These are phyloP conservation scores for Potamilus streckersoni DNA, from an alignment of 1,140 invertebrate species.

Conservation along the genomic window DNA sequence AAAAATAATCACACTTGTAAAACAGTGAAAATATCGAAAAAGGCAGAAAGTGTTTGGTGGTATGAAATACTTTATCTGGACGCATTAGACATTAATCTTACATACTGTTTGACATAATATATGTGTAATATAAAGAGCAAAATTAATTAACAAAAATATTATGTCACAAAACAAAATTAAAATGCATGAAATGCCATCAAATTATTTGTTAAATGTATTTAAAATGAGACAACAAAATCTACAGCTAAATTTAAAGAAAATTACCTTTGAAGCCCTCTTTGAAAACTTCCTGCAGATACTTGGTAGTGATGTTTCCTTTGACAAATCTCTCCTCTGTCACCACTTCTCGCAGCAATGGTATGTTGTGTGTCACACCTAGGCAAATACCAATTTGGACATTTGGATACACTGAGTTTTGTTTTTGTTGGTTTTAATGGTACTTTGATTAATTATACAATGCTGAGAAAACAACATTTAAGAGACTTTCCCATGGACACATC, in stretches of 20 bases:
- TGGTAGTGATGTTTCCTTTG: conserved; percentile 76
- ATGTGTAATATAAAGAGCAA: too few relatives aligned
- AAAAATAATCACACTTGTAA: too few relatives aligned
- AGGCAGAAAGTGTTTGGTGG: too few relatives aligned
- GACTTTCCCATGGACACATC: too few relatives aligned
- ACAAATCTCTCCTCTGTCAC: conserved; percentile 75
- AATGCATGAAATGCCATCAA: not conserved
- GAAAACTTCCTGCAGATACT: conserved; percentile 75
- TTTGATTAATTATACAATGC: not conserved
- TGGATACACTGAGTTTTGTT: not conserved
- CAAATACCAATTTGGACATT: too few relatives aligned
- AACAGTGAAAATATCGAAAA: too few relatives aligned
- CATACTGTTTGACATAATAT: too few relatives aligned
- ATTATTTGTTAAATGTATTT: not conserved
- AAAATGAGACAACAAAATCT: not conserved
- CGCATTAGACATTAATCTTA: too few relatives aligned
- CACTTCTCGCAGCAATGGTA: conserved; percentile 78
- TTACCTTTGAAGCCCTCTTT: conserved; percentile 66
- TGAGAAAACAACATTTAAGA: not conserved
- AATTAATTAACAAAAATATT: too few relatives aligned
- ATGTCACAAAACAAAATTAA: not conserved
- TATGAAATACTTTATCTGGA: too few relatives aligned
- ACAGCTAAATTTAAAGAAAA: not conserved
- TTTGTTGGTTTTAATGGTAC: too few relatives aligned
- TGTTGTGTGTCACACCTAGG: conserved; percentile 78